Conservation (phyloP, 35 echinoderm and acorn worm genomes). For the Lytechinus variegatus region DNA sequence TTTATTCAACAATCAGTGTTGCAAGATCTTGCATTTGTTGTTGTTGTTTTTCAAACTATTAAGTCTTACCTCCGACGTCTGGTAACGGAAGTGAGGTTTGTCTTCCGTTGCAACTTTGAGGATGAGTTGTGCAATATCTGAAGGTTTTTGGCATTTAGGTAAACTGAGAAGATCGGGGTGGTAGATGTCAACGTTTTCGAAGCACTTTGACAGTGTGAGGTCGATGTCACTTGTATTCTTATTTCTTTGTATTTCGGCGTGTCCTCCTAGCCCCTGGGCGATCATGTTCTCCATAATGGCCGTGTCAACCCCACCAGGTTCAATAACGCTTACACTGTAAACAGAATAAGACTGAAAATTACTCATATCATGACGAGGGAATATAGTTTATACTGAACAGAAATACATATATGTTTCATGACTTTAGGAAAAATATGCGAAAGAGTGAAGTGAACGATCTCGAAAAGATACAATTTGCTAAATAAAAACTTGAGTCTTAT, state of each 20-base stretch:
- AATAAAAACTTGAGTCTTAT: too few species aligned
- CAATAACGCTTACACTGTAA: conserved; percentile 30
- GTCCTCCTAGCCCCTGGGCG: background rate
- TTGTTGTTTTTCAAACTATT: too few species aligned
- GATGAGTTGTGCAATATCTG: background rate
- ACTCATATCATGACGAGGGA: too few species aligned
- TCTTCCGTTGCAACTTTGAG: background rate
- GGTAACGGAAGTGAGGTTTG: conserved; percentile 34
- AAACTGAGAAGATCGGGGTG: background rate
- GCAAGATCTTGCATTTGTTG: too few species aligned
- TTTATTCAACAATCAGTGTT: too few species aligned
- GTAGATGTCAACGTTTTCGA: background rate
- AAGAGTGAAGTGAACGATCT: too few species aligned
- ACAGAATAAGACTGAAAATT: background rate
- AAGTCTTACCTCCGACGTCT: conserved; percentile 1
- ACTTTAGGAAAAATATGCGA: too few species aligned
- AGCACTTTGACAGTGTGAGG: background rate
- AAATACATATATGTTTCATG: too few species aligned
- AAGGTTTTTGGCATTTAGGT: background rate
- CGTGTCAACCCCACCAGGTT: conserved; percentile 6
- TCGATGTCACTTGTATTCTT: background rate
- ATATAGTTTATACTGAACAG: too few species aligned
- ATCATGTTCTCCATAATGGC: conserved; percentile 36
- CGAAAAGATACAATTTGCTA: too few species aligned
- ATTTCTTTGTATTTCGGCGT: background rate